phyloP scores from a whole-genome alignment of 1,140 invertebrate species.

The Atopsyche davidsoni region DNA sequence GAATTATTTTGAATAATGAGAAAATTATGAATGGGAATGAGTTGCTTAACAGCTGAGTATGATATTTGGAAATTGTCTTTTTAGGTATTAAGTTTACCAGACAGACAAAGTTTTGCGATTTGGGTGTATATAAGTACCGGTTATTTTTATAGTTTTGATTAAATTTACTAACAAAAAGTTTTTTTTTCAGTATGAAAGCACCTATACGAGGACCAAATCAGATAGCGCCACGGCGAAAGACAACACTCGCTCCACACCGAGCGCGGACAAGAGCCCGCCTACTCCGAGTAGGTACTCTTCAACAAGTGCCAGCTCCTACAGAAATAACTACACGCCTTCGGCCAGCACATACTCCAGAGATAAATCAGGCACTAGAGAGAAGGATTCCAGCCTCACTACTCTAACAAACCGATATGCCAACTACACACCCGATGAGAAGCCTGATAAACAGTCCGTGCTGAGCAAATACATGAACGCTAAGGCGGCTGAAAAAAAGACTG shows the following conservation, averaged over 20 bases:
- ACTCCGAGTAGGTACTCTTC: slow-evolving; percentile 16
- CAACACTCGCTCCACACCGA: slow-evolving; percentile 3
- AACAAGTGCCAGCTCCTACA: slow-evolving; percentile 12
- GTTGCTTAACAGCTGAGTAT: no score
- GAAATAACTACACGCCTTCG: slow-evolving; percentile 15
- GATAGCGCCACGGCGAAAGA: slow-evolving; percentile 17
- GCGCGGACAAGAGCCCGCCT: slow-evolving; percentile 11
- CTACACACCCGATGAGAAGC: slow-evolving; percentile 19
- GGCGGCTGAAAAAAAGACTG: slow-evolving; percentile 17
- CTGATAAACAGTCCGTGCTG: slow-evolving; percentile 21
- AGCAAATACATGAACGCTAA: slow-evolving; percentile 25
- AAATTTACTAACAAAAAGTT: no score
- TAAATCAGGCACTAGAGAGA: slow-evolving; percentile 20
- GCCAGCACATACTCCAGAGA: slow-evolving; percentile 23
- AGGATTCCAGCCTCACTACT: slow-evolving; percentile 9
- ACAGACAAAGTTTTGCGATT: no score
- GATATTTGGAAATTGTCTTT: no score
- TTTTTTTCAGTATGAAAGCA: slow-evolving; percentile 27
- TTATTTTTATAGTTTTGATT: no score
- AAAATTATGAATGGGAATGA: no score
- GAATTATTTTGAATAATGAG: no score
- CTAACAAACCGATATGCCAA: slow-evolving; percentile 15
- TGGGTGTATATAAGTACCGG: no score
- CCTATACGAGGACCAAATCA: slow-evolving; percentile 20
- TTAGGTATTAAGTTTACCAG: no score